Base-by-base conservation (phyloP, 2,113 vertebrate species). In the Barnardius zonarius region DNA sequence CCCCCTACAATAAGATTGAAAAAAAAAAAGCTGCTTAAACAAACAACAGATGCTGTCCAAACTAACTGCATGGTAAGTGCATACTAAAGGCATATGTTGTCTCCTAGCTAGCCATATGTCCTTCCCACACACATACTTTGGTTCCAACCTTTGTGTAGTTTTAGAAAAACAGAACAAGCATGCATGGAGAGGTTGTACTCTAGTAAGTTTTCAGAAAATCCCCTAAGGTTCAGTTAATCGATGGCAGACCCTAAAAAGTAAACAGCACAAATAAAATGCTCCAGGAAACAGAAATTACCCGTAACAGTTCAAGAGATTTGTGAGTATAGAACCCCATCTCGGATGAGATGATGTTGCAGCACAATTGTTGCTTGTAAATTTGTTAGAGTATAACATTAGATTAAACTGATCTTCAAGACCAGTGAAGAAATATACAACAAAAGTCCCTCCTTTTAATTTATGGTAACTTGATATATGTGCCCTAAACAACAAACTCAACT, bases 1-100 rank as follows among this genome's bases (percentile, higher is more conserved):
- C 86, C 83, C 88, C 94, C 95, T 80, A 75, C 86, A 80, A 81
- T 70, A 80, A 54, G 44, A 11, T 59, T 51, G 46, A 67, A 37
- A 46, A 25, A 92, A 81, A 92, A 94, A 81, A 86, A 35, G 37
- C 81, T 79, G 46, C 84, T 96, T 95, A 95, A 97, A 96, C 96
- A 97, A 97, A 96, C 90, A 96, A 95, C 97, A 97, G 96, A 97
- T 97, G 96, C 81, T 85, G 82, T 64, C 86, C 91, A 92, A 97
- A 90, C 93, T 96, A 73, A 89, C 86, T 79, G 86, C 83, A 93
- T 94, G 54, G 77, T 86, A 95, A 95, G 35, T 80, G 86, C 94
- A 96, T 90, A 91, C 82, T 95, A 94, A 91, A 97, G 95, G 89
- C 94, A 93, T 95, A 96, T 95, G 95, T 79, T 95, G 69, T 68